phyloP scores from a whole-genome alignment of 2,888 invertebrate species.

The Ceriagrion tenellum region DNA sequence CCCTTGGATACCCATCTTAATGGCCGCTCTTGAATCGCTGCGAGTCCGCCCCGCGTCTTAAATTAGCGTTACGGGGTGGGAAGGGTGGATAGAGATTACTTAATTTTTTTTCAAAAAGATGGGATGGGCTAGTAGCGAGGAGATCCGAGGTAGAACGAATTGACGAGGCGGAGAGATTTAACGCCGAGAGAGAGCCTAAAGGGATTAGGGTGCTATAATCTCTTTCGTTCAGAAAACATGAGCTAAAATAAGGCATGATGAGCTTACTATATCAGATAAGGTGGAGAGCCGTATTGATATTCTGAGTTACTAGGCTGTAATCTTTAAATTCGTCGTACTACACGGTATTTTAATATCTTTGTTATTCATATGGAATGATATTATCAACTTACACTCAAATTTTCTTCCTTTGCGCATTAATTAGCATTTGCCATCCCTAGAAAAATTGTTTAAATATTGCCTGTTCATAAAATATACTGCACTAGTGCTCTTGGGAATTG shows the following conservation, averaged over 20 bases:
- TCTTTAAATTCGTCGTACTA: neutral
- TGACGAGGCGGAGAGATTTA: neutral
- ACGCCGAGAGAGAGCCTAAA: neutral
- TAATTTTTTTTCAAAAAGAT: neutral
- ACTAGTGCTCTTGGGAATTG: too few relatives aligned
- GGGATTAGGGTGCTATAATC: neutral
- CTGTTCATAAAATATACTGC: too few relatives aligned
- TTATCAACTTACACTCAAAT: too few relatives aligned
- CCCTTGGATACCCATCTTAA: constrained; percentile 47
- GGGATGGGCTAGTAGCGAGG: neutral
- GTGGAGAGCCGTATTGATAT: neutral
- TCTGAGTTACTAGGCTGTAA: neutral
- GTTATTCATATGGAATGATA: neutral
- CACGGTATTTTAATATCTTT: neutral
- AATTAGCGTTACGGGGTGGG: constrained; percentile 9
- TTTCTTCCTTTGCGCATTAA: too few relatives aligned
- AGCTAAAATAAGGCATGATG: neutral
- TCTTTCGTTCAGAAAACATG: neutral
- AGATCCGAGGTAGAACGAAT: neutral
- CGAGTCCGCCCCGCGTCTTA: constrained; percentile 44
- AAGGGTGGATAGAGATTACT: too few relatives aligned
- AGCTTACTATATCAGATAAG: constrained; percentile 17
- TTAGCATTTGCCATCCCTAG: too few relatives aligned
- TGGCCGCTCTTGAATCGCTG: constrained; percentile 42
- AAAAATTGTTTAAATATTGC: too few relatives aligned